Conservation (phyloP, 2,797 vertebrate species). For the Coccyzus lansbergi region DNA sequence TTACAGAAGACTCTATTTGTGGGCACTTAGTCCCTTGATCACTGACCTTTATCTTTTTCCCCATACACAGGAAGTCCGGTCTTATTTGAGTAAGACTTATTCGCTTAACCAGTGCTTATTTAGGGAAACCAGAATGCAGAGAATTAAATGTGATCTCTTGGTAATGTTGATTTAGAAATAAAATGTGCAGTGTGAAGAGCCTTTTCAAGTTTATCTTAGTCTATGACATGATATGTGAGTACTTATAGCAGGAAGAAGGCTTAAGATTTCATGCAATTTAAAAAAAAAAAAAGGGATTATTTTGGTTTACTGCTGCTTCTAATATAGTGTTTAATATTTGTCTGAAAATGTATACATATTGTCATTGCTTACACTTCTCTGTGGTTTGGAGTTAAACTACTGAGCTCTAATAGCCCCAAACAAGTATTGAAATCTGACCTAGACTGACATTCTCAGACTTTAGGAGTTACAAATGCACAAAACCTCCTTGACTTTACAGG, state of each 20-base stretch:
- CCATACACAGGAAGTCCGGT: not conserved
- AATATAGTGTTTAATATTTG: not conserved
- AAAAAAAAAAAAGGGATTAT: not conserved
- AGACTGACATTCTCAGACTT: not conserved
- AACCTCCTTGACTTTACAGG: not conserved
- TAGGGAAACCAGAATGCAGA: constrained; percentile 1
- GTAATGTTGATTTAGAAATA: not conserved
- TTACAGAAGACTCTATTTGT: constrained; percentile 10
- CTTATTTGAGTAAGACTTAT: constrained; percentile 6
- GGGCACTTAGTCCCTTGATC: constrained; percentile 28
- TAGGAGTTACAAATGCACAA: not conserved
- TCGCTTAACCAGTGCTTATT: not conserved
- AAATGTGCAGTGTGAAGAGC: not conserved
- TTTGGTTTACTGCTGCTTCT: not conserved
- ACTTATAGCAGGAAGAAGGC: not conserved
- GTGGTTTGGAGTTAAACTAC: not conserved
- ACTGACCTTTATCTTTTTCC: constrained; percentile 20
- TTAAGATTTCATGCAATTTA: not conserved
- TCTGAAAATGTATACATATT: not conserved
- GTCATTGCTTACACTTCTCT: not conserved
- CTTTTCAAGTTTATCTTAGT: not conserved
- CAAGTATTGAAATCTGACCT: not conserved
- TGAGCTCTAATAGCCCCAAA: not conserved
- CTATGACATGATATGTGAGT: not conserved
- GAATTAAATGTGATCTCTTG: not conserved